phyloP scores from a whole-genome alignment of 2,888 invertebrate genomes.

The Hoplodrina ambigua region DNA sequence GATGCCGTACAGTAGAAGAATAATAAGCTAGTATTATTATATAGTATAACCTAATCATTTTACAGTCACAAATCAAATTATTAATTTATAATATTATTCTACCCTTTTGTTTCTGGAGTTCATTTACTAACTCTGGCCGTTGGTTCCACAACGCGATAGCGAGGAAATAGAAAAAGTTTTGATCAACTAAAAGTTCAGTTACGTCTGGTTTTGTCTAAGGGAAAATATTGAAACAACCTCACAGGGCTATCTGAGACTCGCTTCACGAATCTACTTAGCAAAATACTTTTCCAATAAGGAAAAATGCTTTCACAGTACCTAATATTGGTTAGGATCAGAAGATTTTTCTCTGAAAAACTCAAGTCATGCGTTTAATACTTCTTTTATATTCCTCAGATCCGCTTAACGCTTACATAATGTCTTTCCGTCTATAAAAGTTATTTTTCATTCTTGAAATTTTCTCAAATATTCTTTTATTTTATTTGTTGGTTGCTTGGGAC shows the following conservation, averaged over 20 bases:
- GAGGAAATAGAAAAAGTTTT: conserved; percentile 54
- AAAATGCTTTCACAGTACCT: conserved; percentile 26
- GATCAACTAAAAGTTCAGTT: conserved; percentile 46
- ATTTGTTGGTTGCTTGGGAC: not conserved
- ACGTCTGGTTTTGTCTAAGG: conserved; percentile 35
- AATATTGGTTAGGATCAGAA: conserved; percentile 25
- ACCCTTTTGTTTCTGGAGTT: not conserved
- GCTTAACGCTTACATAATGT: conserved; percentile 13
- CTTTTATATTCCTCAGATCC: conserved; percentile 25
- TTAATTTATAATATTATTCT: not conserved
- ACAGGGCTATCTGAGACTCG: not conserved
- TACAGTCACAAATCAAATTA: no score
- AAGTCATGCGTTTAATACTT: conserved; percentile 41
- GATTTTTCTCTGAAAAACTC: conserved; percentile 38
- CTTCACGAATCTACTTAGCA: conserved; percentile 28
- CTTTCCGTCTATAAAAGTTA: not conserved
- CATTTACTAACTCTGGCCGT: conserved; percentile 9
- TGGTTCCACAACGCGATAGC: conserved; percentile 9
- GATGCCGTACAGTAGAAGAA: no score
- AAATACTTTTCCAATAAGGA: conserved; percentile 54
- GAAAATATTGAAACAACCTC: conserved; percentile 42
- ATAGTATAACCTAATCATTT: no score
- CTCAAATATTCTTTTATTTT: not conserved
- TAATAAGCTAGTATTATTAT: no score
- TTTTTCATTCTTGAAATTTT: conserved; percentile 1